Evolutionary conservation across 2,113 vertebrate species (phyloP).

Genomic region (Lichenostomus cassidix): DNA sequence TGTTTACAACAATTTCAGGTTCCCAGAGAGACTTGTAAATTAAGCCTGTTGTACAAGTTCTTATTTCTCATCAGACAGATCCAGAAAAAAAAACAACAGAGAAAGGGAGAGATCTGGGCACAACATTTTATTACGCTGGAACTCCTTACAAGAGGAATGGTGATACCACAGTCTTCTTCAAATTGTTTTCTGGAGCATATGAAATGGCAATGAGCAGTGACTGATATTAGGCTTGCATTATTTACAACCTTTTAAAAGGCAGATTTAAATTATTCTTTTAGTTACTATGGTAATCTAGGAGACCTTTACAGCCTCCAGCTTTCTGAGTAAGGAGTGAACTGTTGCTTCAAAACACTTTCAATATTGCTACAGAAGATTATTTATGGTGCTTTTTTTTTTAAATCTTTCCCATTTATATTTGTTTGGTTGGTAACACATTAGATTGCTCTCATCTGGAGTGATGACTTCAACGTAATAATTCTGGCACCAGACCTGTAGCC

Average conservation of each 20-base stretch:
- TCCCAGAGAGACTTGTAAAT: background rate
- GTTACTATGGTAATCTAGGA: slow-evolving; percentile 64
- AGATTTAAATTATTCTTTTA: slow-evolving; percentile 58
- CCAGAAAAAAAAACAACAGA: background rate
- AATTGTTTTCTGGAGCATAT: background rate
- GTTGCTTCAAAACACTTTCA: slow-evolving; percentile 46
- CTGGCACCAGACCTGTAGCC: background rate
- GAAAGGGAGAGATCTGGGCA: background rate
- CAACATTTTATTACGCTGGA: background rate
- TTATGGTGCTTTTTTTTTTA: background rate
- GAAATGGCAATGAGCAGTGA: slow-evolving; percentile 14
- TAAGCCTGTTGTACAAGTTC: background rate
- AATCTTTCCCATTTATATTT: background rate
- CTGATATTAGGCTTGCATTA: slow-evolving; percentile 37
- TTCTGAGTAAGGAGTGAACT: slow-evolving; percentile 38
- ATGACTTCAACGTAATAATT: background rate
- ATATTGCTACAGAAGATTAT: slow-evolving; percentile 35
- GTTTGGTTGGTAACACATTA: background rate
- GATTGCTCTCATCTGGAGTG: background rate
- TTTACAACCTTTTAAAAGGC: slow-evolving; percentile 57
- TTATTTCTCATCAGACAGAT: background rate
- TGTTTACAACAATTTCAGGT: background rate
- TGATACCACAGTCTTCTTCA: background rate
- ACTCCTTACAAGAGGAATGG: background rate
- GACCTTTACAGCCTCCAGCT: slow-evolving; percentile 57